These are phyloP conservation scores for Tetragonula carbonaria DNA, from an alignment of 2,888 invertebrate genomes.

Conservation along the genomic window DNA sequence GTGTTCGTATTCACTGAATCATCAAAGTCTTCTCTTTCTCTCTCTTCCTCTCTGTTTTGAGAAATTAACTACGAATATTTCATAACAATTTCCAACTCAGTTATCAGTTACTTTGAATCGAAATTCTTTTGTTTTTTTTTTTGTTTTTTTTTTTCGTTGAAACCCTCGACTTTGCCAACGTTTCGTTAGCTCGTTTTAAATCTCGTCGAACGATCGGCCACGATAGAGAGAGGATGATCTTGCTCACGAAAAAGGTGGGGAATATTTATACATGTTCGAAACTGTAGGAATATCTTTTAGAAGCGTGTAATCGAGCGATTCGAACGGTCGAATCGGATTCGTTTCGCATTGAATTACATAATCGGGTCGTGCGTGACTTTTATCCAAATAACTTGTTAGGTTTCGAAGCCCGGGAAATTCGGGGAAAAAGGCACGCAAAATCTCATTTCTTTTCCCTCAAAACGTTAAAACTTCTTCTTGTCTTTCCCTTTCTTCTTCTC, in stretches of 20 bases:
- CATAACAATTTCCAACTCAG: neutral
- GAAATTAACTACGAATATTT: neutral
- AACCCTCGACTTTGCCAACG: neutral
- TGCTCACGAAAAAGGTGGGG: neutral
- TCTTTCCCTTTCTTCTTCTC: neutral
- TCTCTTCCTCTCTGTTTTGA: neutral
- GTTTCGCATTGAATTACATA: conserved; percentile 24
- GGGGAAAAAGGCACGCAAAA: conserved; percentile 30
- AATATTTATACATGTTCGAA: conserved; percentile 15
- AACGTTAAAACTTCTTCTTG: conserved; percentile 7
- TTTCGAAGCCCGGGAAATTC: conserved; percentile 34
- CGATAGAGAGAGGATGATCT: conserved; percentile 5
- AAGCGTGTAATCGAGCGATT: conserved; percentile 29
- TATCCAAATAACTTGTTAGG: conserved; percentile 62
- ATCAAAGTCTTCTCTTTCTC: neutral
- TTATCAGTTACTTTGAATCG: neutral
- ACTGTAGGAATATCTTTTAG: conserved; percentile 49
- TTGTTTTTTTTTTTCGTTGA: neutral
- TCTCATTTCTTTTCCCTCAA: conserved; percentile 38
- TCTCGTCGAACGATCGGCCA: conserved; percentile 1
- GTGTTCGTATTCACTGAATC: conserved; percentile 8
- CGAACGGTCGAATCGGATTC: conserved; percentile 36
- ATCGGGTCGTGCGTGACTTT: conserved; percentile 58
- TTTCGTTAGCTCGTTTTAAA: conserved; percentile 1
- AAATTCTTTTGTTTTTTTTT: neutral